Percentiles rank a stretch among this genome's conserved stretches.
Evolutionary conservation across 2,113 vertebrate species (phyloP).

Genomic region (Nerophis ophidion): DNA sequence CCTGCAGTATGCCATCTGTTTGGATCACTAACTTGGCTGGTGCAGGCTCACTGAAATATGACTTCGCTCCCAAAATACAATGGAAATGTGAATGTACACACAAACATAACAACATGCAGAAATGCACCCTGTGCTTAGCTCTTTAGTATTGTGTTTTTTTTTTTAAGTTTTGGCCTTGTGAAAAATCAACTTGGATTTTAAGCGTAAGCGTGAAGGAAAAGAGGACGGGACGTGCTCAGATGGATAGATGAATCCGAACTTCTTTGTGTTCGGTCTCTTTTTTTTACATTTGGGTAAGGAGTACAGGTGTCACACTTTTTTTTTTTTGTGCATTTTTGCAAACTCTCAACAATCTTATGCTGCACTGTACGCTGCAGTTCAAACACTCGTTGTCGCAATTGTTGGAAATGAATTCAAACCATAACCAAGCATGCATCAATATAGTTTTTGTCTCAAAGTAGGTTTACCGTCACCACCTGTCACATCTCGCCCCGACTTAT

Average conservation of each 20-base stretch:
- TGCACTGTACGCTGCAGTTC: no score
- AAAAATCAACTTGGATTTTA: slow-evolving; percentile 3
- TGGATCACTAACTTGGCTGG: slow-evolving; percentile 39
- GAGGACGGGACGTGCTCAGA: neutral
- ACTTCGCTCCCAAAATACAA: slow-evolving; percentile 15
- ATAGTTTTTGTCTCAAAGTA: no score
- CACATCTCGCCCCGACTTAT: no score
- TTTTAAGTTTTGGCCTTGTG: slow-evolving; percentile 8
- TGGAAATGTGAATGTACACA: neutral
- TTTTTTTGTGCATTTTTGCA: neutral
- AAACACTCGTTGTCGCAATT: neutral
- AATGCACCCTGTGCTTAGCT: slow-evolving; percentile 21
- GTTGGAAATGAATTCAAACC: no score
- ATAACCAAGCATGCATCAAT: no score
- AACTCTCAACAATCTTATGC: neutral
- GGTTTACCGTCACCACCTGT: no score
- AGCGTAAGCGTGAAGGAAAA: neutral
- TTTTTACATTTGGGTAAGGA: no score
- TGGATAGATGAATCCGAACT: slow-evolving; percentile 5
- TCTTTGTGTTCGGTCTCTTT: slow-evolving; percentile 13
- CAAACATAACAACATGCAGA: neutral
- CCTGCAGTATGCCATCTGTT: slow-evolving; percentile 46
- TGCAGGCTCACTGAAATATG: slow-evolving; percentile 18
- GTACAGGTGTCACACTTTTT: slow-evolving; percentile 11
- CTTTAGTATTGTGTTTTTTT: slow-evolving; percentile 13